Evolutionary conservation across 2,797 vertebrate species (phyloP), one percentile per base, ranked within the genome.

Genomic region (Chloroceryle inda): DNA sequence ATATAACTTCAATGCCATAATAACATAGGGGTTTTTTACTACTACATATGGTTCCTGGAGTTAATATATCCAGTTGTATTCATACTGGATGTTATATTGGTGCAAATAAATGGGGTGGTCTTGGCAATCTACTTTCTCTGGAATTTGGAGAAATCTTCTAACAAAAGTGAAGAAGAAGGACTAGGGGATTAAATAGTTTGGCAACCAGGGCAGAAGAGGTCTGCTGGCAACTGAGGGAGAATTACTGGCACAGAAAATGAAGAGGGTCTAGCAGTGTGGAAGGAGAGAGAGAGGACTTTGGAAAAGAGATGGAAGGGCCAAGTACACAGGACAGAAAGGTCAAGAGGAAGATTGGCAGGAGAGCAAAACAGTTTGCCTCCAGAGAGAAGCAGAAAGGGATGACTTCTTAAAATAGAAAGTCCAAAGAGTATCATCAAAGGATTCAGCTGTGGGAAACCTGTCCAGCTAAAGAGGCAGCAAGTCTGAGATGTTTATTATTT

Each of bases 361-460:
- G 37, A 97, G 93, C 89, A 95, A 96, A 93, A 95, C 85, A 85
- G 73, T 76, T 94, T 72, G 73, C 90, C 96, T 95, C 97, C 82
- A 96, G 96, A 96, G 97, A 96, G 85, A 93, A 91, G 80, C 91
- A 96, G 93, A 93, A 91, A 96, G 72, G 89, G 74, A 97, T 89
- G 88, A 45, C 52, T 88, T 94, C 96, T 73, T 84, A 96, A 97
- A 97, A 97, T 97, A 97, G 96, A 89, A 97, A 94, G 63, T 66
- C 90, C 33, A 92, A 88, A 95, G 94, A 94, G 87, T 91, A 85
- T 96, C 96, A 96, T 97, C 97, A 97, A 97, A 97, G 83, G 82
- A 89, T 94, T 97, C 77, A 92, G 75, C 97, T 97, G 96, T 97
- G 97, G 97, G 97, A 97, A 97, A 97, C 97, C 95, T 97, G 95